Conservation (phyloP, 2,113 vertebrate species). For the Rhabdomys dilectus region DNA sequence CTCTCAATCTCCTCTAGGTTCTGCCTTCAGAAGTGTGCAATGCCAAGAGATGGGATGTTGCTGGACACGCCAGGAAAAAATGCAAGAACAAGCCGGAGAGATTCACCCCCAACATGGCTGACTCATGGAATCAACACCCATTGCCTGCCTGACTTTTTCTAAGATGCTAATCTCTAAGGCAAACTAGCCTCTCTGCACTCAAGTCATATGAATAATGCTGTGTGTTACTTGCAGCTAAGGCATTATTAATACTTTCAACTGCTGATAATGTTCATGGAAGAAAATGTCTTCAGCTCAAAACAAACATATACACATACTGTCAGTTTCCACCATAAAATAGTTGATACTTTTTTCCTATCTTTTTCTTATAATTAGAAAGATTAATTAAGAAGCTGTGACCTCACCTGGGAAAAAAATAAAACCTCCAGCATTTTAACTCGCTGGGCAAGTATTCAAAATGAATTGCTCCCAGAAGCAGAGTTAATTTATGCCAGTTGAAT, state of each 20-base stretch:
- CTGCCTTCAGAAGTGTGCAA: background rate
- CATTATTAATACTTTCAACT: background rate
- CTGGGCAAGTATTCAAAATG: conserved; percentile 69
- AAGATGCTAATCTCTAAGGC: background rate
- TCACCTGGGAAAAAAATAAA: conserved; percentile 63
- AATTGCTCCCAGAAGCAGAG: conserved; percentile 65
- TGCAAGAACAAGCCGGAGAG: background rate
- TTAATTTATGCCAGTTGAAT: conserved; percentile 73
- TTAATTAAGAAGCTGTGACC: conserved; percentile 38
- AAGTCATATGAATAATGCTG: background rate
- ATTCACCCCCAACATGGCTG: background rate
- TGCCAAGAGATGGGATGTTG: background rate
- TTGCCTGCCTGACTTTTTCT: background rate
- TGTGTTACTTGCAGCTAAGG: conserved; percentile 10
- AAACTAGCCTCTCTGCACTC: background rate
- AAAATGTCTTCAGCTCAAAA: conserved; percentile 35
- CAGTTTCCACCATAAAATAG: conserved; percentile 38
- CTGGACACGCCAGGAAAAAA: background rate
- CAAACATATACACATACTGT: conserved; percentile 10
- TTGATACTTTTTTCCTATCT: conserved; percentile 18
- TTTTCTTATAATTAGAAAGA: conserved; percentile 47
- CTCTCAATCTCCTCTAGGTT: background rate
- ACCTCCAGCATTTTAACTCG: conserved; percentile 65
- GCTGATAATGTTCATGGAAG: background rate
- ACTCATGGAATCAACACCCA: background rate